These are phyloP conservation scores for Cydia pomonella DNA, from an alignment of 1,140 invertebrate species.

Conservation along the genomic window DNA sequence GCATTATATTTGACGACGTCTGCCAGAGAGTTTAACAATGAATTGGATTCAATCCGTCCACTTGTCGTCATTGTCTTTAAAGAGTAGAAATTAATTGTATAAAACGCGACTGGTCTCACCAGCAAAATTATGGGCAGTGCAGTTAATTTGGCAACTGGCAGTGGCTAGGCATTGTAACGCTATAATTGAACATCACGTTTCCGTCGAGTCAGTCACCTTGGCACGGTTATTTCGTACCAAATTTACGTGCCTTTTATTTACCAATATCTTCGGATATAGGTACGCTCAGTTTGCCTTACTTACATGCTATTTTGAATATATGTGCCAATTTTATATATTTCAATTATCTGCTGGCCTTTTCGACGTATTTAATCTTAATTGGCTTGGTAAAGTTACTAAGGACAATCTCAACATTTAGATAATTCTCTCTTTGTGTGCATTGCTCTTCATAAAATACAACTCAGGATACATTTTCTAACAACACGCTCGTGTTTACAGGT, in stretches of 20 bases:
- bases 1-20: constrained; percentile 28
- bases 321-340: constrained; percentile 5
- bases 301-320: constrained; percentile 4
- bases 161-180: constrained; percentile 40
- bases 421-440: not conserved
- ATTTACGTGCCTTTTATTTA: constrained; percentile 50
- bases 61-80: constrained; percentile 1
- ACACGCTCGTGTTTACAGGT: not conserved
- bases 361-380: not conserved
- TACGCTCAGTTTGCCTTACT: constrained; percentile 15
- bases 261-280: constrained; percentile 23
- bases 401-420: not conserved
- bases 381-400: constrained; percentile 3
- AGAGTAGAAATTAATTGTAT: not conserved
- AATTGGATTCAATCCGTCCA: constrained; percentile 9
- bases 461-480: constrained; percentile 4
- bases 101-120: not conserved
- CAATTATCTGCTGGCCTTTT: not conserved
- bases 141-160: constrained; percentile 47
- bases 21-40: constrained; percentile 20
- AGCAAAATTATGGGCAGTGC: constrained; percentile 22
- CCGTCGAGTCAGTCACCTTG: constrained; percentile 62
- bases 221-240: constrained; percentile 60
- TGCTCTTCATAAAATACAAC: too few relatives aligned
- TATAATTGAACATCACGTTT: constrained; percentile 67